Evolutionary conservation across 2,113 vertebrate species (phyloP).

Genomic region (Argyrosomus japonicus): DNA sequence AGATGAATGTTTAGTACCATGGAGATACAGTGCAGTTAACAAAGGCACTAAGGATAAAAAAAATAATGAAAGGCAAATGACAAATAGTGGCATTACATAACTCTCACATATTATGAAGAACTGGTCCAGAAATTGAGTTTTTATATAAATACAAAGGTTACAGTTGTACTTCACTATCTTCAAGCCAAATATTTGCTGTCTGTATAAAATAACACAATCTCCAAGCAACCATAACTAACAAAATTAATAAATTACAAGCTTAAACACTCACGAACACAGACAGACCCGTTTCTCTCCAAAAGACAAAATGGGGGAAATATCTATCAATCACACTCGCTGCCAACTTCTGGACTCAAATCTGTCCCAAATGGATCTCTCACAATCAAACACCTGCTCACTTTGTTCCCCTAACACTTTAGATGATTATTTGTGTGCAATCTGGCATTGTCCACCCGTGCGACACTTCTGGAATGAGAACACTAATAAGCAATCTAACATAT

Average conservation of each 20-base stretch:
- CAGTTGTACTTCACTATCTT: not conserved
- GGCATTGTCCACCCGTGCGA: slow-evolving; percentile 36
- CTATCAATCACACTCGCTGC: slow-evolving; percentile 55
- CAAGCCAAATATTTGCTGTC: slow-evolving; percentile 9
- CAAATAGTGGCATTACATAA: not conserved
- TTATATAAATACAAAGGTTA: too few species aligned
- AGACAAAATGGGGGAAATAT: slow-evolving; percentile 41
- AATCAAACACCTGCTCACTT: slow-evolving; percentile 71
- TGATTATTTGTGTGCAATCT: slow-evolving; percentile 68
- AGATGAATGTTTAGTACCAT: not conserved
- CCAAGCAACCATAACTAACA: slow-evolving; percentile 6
- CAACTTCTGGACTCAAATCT: slow-evolving; percentile 66
- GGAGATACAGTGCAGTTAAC: not conserved
- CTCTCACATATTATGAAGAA: not conserved
- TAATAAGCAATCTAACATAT: slow-evolving; percentile 61
- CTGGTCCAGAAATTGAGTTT: not conserved
- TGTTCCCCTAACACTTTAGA: slow-evolving; percentile 61
- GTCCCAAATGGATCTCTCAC: slow-evolving; percentile 61
- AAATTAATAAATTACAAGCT: slow-evolving; percentile 19
- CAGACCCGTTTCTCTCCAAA: slow-evolving; percentile 13
- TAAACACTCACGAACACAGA: slow-evolving; percentile 48
- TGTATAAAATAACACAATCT: not conserved
- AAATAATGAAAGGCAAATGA: not conserved
- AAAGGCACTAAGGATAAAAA: not conserved
- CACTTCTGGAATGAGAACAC: slow-evolving; percentile 58